Evolutionary conservation across 2,113 vertebrate species (phyloP).

Genomic region (Python bivittatus): DNA sequence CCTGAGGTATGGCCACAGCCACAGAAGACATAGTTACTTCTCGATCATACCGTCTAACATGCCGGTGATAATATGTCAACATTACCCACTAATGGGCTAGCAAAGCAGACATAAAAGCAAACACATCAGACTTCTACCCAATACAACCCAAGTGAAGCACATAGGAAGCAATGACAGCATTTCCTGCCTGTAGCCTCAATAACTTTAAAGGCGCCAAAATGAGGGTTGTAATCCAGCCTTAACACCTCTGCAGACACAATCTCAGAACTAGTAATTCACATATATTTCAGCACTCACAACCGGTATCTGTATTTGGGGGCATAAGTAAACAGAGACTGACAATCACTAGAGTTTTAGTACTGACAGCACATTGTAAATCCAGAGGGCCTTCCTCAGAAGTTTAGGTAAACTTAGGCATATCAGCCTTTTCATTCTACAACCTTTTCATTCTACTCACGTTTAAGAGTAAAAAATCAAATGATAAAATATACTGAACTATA

Average conservation of each 20-base stretch:
- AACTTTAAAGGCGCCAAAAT: background rate
- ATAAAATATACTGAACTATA: background rate
- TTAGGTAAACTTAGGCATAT: too few relatives aligned
- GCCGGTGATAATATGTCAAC: background rate
- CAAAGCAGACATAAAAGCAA: background rate
- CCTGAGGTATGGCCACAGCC: constrained; percentile 66
- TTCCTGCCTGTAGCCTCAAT: background rate
- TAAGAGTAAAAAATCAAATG: background rate
- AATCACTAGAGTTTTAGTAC: background rate
- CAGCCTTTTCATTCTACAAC: too few relatives aligned
- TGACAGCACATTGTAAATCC: background rate
- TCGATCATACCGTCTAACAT: background rate
- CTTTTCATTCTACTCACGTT: background rate
- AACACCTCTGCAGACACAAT: background rate
- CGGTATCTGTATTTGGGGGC: background rate
- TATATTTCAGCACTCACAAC: too few relatives aligned
- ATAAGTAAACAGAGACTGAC: background rate
- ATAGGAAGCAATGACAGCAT: background rate
- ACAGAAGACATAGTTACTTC: background rate
- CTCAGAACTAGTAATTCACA: background rate
- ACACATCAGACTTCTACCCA: background rate
- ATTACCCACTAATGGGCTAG: background rate
- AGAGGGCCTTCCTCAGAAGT: too few relatives aligned
- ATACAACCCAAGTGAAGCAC: background rate
- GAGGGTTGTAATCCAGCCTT: background rate